phyloP scores from a whole-genome alignment of 2,113 vertebrate genomes.

The Columba livia region DNA sequence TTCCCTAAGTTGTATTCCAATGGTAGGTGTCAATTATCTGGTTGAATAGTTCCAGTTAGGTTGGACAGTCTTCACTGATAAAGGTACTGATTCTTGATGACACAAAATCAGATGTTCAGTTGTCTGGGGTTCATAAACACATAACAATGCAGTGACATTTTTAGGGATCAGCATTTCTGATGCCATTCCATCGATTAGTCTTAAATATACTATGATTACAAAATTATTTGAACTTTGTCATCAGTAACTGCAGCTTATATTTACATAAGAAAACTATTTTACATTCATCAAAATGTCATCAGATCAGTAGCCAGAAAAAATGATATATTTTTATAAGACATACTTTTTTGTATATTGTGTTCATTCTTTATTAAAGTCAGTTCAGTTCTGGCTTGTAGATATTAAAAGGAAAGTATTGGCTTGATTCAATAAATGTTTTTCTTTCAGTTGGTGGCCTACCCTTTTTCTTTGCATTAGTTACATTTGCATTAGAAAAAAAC shows the following conservation, averaged over 20 bases:
- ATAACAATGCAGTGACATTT: neutral
- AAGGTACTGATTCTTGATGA: neutral
- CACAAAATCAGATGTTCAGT: neutral
- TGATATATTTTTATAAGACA: slow-evolving; percentile 83
- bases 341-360: slow-evolving; percentile 81
- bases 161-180: neutral
- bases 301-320: slow-evolving; percentile 70
- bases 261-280: slow-evolving; percentile 40
- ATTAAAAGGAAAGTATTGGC: slow-evolving; percentile 82
- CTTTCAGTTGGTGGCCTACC: slow-evolving; percentile 68
- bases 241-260: slow-evolving; percentile 45
- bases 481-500: neutral
- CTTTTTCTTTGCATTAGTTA: slow-evolving; percentile 41
- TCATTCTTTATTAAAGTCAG: slow-evolving; percentile 82
- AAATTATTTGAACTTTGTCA: slow-evolving; percentile 43
- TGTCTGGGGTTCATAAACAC: neutral
- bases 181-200: slow-evolving; percentile 24
- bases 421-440: slow-evolving; percentile 84
- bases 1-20: neutral
- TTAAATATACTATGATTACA: slow-evolving; percentile 10
- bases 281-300: slow-evolving; percentile 71
- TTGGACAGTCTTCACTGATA: neutral
- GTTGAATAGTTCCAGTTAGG: neutral
- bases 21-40: neutral
- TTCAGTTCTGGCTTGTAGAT: slow-evolving; percentile 86